phyloP scores from a whole-genome alignment of 2,113 vertebrate species.

The Nansenia antarctica region DNA sequence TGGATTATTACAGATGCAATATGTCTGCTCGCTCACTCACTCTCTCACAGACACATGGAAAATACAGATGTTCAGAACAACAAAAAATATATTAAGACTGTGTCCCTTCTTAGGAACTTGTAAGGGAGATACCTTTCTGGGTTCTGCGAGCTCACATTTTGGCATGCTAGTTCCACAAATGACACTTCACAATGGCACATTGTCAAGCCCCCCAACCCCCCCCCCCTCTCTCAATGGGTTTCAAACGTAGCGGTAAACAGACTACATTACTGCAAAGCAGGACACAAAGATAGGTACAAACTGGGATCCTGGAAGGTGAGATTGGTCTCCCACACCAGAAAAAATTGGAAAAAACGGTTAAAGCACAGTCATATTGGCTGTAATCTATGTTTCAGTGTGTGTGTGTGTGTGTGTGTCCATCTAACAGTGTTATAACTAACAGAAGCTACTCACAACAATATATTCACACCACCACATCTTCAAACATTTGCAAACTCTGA shows the following conservation, averaged over 20 bases:
- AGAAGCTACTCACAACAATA: slow-evolving; percentile 40
- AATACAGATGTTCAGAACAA: too few relatives aligned
- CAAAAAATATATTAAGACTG: slow-evolving; percentile 11
- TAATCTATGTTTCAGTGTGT: background rate
- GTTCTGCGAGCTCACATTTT: slow-evolving; percentile 22
- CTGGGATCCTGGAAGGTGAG: background rate
- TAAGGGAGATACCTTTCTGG: slow-evolving; percentile 3
- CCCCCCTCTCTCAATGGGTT: background rate
- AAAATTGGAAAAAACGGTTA: background rate
- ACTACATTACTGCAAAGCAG: slow-evolving; percentile 15
- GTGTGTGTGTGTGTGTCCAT: slow-evolving; percentile 12
- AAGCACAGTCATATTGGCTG: background rate
- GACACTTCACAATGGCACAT: slow-evolving; percentile 31
- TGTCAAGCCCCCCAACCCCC: too few relatives aligned
- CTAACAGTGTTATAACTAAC: slow-evolving; percentile 9
- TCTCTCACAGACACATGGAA: too few relatives aligned
- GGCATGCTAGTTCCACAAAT: slow-evolving; percentile 37
- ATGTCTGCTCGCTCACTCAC: too few relatives aligned
- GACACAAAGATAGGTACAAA: background rate
- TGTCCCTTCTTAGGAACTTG: background rate
- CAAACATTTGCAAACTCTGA: slow-evolving; percentile 40
- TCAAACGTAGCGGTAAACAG: slow-evolving; percentile 17
- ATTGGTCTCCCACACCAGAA: background rate
- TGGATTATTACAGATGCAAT: too few relatives aligned
- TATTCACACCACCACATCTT: slow-evolving; percentile 34